Percentiles rank a stretch among this genome's conserved stretches.
phyloP scores from a whole-genome alignment of 2,113 vertebrate species.

The Odocoileus virginianus region DNA sequence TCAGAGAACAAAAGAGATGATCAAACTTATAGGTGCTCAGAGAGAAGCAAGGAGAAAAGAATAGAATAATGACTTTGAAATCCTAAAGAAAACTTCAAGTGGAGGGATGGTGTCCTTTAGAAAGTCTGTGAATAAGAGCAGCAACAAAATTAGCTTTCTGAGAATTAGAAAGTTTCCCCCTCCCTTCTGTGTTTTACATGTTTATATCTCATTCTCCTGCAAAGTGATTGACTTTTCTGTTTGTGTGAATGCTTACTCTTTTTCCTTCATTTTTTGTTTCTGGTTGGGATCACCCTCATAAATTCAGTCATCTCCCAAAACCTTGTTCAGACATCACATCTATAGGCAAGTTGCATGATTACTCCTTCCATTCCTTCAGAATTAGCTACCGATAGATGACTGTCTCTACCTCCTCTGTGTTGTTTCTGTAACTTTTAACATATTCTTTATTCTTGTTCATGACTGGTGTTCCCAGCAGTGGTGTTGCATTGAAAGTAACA shows the following conservation, averaged over 20 bases:
- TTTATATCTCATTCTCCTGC: background rate
- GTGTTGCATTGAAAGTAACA: background rate
- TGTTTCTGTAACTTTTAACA: background rate
- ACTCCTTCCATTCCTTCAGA: background rate
- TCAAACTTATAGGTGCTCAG: background rate
- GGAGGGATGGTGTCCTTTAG: conserved; percentile 1
- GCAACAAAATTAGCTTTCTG: conserved; percentile 24
- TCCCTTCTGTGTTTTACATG: background rate
- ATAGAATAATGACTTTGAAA: conserved; percentile 23
- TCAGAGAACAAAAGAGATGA: conserved; percentile 17
- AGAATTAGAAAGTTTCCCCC: conserved; percentile 13
- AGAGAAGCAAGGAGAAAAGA: conserved; percentile 38
- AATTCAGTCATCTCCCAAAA: background rate
- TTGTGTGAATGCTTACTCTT: background rate
- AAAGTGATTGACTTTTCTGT: background rate
- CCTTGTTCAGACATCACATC: background rate
- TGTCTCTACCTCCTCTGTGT: background rate
- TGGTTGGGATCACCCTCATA: background rate
- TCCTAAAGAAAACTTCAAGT: background rate
- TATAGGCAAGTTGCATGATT: background rate
- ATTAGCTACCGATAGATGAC: background rate
- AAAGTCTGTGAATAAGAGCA: background rate
- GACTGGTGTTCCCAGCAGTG: background rate
- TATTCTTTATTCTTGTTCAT: background rate
- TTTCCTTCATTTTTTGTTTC: background rate